Conservation (phyloP, 2,888 invertebrate genomes). For the Epirrhoe alternata region DNA sequence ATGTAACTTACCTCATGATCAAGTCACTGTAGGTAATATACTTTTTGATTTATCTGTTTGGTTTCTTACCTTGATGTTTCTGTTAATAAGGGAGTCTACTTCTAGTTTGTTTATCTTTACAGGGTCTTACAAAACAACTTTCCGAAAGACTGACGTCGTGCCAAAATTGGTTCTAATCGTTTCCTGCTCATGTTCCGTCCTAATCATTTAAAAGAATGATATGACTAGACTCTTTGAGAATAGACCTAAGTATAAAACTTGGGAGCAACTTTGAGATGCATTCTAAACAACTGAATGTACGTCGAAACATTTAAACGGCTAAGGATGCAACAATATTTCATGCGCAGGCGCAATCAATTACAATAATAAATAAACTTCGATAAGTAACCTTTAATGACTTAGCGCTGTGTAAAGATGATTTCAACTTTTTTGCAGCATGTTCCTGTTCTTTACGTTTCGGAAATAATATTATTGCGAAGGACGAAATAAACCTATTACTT, state of each 20-base stretch:
- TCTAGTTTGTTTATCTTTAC: too few species aligned
- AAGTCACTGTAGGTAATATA: too few species aligned
- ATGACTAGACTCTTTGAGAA: too few species aligned
- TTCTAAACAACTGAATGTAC: background rate
- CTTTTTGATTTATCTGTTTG: too few species aligned
- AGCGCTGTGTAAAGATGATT: constrained; percentile 18
- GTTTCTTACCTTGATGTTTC: too few species aligned
- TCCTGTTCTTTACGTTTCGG: constrained; percentile 15
- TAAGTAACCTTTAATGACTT: constrained; percentile 1
- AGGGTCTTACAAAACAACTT: too few species aligned
- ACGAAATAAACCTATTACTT: constrained; percentile 13
- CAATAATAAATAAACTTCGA: constrained; percentile 34
- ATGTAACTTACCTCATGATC: background rate
- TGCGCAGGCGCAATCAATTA: constrained; percentile 41
- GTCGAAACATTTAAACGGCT: constrained; percentile 22
- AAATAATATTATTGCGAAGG: constrained; percentile 6
- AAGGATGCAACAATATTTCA: constrained; percentile 41
- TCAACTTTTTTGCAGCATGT: constrained; percentile 15
- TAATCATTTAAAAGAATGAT: too few species aligned
- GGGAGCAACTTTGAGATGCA: background rate
- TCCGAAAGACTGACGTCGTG: too few species aligned
- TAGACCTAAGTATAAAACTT: too few species aligned
- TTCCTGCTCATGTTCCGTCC: too few species aligned
- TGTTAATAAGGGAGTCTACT: too few species aligned
- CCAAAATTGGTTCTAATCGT: too few species aligned